Percentiles rank a stretch among this genome's conserved stretches.
These are phyloP conservation scores for Ochropleura leucogaster DNA, from an alignment of 2,888 invertebrate species.

Conservation along the genomic window DNA sequence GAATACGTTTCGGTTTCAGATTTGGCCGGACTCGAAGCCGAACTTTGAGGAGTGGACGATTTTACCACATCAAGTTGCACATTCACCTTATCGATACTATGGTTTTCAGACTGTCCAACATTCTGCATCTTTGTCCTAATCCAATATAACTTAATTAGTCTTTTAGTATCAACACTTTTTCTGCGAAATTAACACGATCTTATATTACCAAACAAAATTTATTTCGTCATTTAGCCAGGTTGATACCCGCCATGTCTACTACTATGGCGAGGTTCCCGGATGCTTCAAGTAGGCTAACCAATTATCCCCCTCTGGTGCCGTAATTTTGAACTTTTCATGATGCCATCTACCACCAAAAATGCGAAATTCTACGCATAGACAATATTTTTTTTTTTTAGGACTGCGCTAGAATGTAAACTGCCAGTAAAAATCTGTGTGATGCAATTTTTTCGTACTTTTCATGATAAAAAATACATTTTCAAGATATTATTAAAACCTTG, in stretches of 20 bases:
- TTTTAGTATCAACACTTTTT: conserved; percentile 90
- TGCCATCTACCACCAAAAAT: conserved; percentile 84
- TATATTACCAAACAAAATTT: conserved; percentile 90
- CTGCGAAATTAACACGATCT: conserved; percentile 90
- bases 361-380: conserved; percentile 66
- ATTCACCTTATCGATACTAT: conserved; percentile 95
- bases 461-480: not conserved
- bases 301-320: conserved; percentile 88
- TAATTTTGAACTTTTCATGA: conserved; percentile 80
- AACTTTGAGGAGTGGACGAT: conserved; percentile 96
- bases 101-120: conserved; percentile 96
- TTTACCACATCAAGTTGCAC: conserved; percentile 93
- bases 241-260: conserved; percentile 95
- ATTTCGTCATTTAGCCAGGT: conserved; percentile 92
- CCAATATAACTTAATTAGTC: conserved; percentile 90
- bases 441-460: not conserved
- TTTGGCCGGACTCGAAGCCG: conserved; percentile 95
- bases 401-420: conserved; percentile 24
- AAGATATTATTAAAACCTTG: not conserved
- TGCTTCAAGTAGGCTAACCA: conserved; percentile 91
- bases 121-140: conserved; percentile 97
- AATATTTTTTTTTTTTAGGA: conserved; percentile 42
- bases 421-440: conserved; percentile 1
- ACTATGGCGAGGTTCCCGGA: conserved; percentile 94
- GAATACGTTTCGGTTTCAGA: conserved; percentile 97